A percentile compares a stretch with the other conserved stretches of the same genome.
Evolutionary conservation across 2,888 invertebrate species (phyloP).

Genomic region (Tupiocoris notatus): DNA sequence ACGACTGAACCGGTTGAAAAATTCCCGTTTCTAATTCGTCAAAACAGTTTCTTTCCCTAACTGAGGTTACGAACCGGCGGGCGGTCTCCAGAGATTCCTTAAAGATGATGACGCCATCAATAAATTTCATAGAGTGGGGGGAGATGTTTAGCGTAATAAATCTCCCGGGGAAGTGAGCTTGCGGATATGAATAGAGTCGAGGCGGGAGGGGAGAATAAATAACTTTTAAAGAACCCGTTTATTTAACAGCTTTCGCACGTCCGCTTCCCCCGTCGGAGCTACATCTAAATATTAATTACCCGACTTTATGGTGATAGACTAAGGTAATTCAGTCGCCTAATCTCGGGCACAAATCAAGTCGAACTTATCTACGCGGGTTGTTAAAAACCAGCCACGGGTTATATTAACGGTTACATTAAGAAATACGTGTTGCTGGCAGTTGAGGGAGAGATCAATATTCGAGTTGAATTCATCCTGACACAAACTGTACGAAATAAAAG

Average conservation of each 20-base stretch:
- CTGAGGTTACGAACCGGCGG: no score
- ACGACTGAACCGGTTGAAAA: no score
- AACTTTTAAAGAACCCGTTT: slow-evolving; percentile 24
- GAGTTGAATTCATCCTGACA: no score
- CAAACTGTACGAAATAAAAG: no score
- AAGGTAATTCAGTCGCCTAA: slow-evolving; percentile 27
- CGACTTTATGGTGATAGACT: slow-evolving; percentile 29
- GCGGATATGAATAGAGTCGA: neutral
- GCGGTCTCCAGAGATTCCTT: no score
- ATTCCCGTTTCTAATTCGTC: no score
- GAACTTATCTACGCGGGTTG: neutral
- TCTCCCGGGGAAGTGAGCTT: slow-evolving; percentile 2
- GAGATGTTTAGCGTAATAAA: slow-evolving; percentile 7
- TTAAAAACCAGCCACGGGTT: no score
- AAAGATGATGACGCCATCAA: slow-evolving; percentile 24
- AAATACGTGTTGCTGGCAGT: no score
- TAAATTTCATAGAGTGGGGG: slow-evolving; percentile 13
- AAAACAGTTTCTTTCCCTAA: no score
- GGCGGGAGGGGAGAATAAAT: slow-evolving; percentile 18
- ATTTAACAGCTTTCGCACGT: neutral
- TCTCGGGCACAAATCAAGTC: slow-evolving; percentile 27
- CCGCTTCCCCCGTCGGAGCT: neutral
- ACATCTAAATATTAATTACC: slow-evolving; percentile 34
- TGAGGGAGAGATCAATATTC: no score
- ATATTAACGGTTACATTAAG: no score